A percentile compares a stretch with the other conserved stretches of the same genome.
Conservation (phyloP, 2,113 vertebrate genomes). For the Bucco capensis region DNA sequence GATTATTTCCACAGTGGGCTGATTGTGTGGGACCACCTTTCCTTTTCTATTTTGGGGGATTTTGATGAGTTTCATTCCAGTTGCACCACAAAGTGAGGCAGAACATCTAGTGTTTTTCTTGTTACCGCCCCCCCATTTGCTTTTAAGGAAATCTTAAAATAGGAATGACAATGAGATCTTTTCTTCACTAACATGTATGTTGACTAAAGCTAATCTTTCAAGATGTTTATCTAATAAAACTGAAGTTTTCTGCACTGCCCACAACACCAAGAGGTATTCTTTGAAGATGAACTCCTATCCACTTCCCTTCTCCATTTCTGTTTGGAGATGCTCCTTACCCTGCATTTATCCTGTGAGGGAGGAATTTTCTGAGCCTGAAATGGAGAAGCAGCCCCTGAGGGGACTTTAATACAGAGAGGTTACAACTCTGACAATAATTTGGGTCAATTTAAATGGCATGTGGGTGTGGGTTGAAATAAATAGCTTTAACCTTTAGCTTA, state of each 20-base stretch:
- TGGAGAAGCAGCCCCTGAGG: slow-evolving; percentile 35
- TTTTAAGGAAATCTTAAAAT: background rate
- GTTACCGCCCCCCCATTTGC: background rate
- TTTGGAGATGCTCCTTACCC: slow-evolving; percentile 12
- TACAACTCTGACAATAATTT: slow-evolving; percentile 54
- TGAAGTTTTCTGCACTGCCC: background rate
- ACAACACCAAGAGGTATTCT: background rate
- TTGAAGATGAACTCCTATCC: background rate
- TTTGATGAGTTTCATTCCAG: background rate
- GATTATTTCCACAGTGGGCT: background rate
- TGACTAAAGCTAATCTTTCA: background rate
- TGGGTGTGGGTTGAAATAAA: slow-evolving; percentile 64
- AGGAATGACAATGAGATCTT: background rate
- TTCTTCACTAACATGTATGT: background rate
- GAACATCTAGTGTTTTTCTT: background rate
- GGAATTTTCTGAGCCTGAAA: slow-evolving; percentile 55
- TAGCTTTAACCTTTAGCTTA: slow-evolving; percentile 64
- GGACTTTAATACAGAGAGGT: slow-evolving; percentile 37
- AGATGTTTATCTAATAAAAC: background rate
- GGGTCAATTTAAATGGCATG: slow-evolving; percentile 60
- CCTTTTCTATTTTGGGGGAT: background rate
- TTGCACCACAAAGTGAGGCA: background rate
- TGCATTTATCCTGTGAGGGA: background rate
- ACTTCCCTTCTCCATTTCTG: slow-evolving; percentile 13
- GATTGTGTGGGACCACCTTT: background rate